phyloP scores from a whole-genome alignment of 1,140 invertebrate genomes.

The Semibalanus balanoides region DNA sequence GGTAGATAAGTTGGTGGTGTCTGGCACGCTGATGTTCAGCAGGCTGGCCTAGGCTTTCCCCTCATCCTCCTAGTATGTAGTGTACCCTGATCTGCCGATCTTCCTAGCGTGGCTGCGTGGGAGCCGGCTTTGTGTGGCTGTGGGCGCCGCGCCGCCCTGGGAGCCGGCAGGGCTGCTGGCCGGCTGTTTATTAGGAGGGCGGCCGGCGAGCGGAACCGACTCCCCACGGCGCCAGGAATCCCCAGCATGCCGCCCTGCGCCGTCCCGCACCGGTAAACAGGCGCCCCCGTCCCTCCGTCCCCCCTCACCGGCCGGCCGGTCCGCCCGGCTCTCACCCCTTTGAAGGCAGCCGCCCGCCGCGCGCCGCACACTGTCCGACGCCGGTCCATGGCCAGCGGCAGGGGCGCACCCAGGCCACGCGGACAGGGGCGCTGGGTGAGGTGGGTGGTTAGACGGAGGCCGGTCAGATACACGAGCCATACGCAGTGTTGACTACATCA shows the following conservation, averaged over 20 bases:
- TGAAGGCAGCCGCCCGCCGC: slow-evolving; percentile 14
- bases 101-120: too few relatives aligned
- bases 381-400: slow-evolving; percentile 23
- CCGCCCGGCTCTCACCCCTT: slow-evolving; percentile 13
- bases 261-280: slow-evolving; percentile 12
- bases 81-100: too few relatives aligned
- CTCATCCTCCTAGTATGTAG: too few relatives aligned
- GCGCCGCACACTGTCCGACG: slow-evolving; percentile 22
- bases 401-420: slow-evolving; percentile 21
- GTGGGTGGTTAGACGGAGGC: too few relatives aligned
- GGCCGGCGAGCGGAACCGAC: too few relatives aligned
- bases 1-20: too few relatives aligned
- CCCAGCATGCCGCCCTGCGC: neutral
- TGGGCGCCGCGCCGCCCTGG: too few relatives aligned
- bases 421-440: slow-evolving; percentile 10
- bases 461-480: too few relatives aligned
- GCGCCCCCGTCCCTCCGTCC: slow-evolving; percentile 10
- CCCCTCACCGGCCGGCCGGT: slow-evolving; percentile 9
- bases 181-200: neutral
- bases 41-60: too few relatives aligned
- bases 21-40: too few relatives aligned
- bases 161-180: neutral
- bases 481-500: too few relatives aligned
- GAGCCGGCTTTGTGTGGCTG: too few relatives aligned
- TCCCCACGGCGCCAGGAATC: neutral